Percentiles rank a stretch among this genome's conserved stretches.
Evolutionary conservation across 2,797 vertebrate genomes (phyloP).

Genomic region (Borostomias antarcticus): DNA sequence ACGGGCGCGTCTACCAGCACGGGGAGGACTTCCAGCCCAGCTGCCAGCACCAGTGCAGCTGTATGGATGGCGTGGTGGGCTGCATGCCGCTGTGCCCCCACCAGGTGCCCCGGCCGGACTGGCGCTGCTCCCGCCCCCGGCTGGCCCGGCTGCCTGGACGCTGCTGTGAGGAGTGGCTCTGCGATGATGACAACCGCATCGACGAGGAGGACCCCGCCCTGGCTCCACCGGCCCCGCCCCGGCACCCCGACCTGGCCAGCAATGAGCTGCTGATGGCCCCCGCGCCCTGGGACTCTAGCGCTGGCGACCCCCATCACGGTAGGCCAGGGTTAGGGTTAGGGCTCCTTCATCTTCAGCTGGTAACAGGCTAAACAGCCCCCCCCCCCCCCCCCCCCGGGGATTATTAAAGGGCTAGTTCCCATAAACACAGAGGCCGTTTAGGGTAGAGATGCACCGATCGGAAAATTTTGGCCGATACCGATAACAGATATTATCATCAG

Average conservation of each 20-base stretch:
- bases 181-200: constrained; percentile 56
- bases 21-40: constrained; percentile 63
- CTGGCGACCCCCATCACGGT: constrained; percentile 42
- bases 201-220: constrained; percentile 24
- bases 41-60: constrained; percentile 65
- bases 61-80: constrained; percentile 65
- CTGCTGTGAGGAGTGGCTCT: constrained; percentile 59
- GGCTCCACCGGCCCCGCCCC: neutral
- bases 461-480: too few species aligned
- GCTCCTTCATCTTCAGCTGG: too few species aligned
- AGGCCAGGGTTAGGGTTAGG: neutral
- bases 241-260: constrained; percentile 27
- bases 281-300: constrained; percentile 38
- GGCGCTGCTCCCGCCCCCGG: constrained; percentile 49
- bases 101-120: constrained; percentile 44
- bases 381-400: too few species aligned
- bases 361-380: too few species aligned
- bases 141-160: constrained; percentile 42
- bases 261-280: constrained; percentile 47
- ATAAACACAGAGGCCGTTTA: too few species aligned
- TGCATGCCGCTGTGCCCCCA: constrained; percentile 63
- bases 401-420: too few species aligned
- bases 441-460: too few species aligned
- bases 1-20: constrained; percentile 62
- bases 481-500: too few species aligned